Evolutionary conservation across 2,888 invertebrate species (phyloP).

Genomic region (Mythimna ferrago): DNA sequence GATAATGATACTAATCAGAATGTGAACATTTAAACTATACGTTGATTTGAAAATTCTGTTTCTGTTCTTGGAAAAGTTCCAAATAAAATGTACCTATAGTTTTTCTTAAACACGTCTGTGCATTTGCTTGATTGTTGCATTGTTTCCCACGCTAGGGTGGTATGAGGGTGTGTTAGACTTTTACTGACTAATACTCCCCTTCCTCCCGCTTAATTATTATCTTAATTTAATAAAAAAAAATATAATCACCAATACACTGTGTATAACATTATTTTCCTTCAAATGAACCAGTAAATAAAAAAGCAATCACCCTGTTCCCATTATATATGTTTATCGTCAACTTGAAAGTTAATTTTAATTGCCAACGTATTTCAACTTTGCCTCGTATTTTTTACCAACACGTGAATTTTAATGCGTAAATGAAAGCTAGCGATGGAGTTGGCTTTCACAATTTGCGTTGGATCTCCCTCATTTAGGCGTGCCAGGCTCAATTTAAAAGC

Average conservation of each 20-base stretch:
- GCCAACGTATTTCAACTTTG: conserved; percentile 48
- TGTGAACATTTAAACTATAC: not conserved
- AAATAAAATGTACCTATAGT: no score
- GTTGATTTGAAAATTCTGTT: no score
- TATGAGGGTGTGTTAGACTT: no score
- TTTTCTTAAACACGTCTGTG: no score
- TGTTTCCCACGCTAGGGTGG: no score
- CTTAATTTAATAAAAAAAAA: no score
- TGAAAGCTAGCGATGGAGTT: conserved; percentile 71
- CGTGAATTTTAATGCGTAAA: conserved; percentile 73
- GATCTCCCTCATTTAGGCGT: conserved; percentile 59
- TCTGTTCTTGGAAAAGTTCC: no score
- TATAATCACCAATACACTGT: not conserved
- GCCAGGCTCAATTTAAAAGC: conserved; percentile 60
- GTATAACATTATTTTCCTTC: not conserved
- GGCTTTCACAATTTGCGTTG: conserved; percentile 72
- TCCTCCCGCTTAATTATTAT: no score
- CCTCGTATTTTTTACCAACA: conserved; percentile 66
- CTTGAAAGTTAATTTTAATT: conserved; percentile 54
- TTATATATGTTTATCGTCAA: conserved; percentile 33
- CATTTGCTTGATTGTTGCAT: no score
- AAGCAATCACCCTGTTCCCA: not conserved
- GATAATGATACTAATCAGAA: not conserved
- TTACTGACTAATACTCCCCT: no score
- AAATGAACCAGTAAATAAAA: not conserved